These are phyloP conservation scores for Enteromius radiatus DNA, from an alignment of 2,797 vertebrate genomes.

Conservation along the genomic window DNA sequence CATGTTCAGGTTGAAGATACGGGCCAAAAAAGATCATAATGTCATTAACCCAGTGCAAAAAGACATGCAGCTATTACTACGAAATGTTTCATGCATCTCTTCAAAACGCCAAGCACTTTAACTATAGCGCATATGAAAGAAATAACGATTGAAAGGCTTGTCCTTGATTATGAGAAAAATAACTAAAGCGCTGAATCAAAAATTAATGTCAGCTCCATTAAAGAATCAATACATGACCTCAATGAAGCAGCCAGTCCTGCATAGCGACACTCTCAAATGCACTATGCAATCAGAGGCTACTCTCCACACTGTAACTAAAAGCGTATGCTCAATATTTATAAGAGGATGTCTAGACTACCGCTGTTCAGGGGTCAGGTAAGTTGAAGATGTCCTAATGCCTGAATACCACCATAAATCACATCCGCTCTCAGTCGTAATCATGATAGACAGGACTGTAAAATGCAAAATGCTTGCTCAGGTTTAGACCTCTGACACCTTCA, in stretches of 20 bases:
- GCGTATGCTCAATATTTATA: constrained; percentile 51
- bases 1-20: background rate
- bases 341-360: constrained; percentile 43
- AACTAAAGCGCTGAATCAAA: constrained; percentile 51
- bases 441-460: constrained; percentile 25
- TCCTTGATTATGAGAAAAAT: constrained; percentile 48
- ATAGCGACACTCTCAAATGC: constrained; percentile 41
- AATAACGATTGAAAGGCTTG: constrained; percentile 23
- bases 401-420: constrained; percentile 46
- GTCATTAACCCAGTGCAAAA: background rate
- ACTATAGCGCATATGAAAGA: no score
- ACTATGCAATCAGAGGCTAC: constrained; percentile 34
- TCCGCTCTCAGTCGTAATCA: constrained; percentile 3
- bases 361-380: constrained; percentile 42
- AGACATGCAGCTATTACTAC: background rate
- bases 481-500: constrained; percentile 31
- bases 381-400: constrained; percentile 39
- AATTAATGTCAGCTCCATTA: constrained; percentile 57
- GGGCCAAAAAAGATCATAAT: background rate
- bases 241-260: constrained; percentile 46
- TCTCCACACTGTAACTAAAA: constrained; percentile 53
- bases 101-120: background rate
- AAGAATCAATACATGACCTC: constrained; percentile 55
- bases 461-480: constrained; percentile 33
- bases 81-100: background rate